These are phyloP conservation scores for Nothoprocta pentlandii DNA, from an alignment of 2,113 vertebrate genomes.

Conservation along the genomic window DNA sequence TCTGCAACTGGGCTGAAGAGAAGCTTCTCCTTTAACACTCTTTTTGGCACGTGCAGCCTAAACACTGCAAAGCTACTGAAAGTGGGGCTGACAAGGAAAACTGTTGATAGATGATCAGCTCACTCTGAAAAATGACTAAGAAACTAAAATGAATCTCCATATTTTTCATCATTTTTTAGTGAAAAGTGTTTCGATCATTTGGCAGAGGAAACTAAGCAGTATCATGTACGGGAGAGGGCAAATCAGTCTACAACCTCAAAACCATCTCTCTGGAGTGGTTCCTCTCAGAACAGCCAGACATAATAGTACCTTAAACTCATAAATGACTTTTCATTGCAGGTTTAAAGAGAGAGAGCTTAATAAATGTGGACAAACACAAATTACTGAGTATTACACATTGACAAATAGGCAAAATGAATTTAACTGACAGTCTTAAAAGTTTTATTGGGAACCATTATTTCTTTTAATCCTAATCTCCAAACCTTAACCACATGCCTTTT, in stretches of 20 bases:
- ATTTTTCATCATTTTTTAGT: neutral
- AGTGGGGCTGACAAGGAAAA: neutral
- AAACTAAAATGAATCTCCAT: neutral
- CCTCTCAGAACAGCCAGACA: neutral
- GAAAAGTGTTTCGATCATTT: neutral
- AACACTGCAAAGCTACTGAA: neutral
- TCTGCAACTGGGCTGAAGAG: neutral
- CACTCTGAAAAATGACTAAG: neutral
- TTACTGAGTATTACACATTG: neutral
- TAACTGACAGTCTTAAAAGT: neutral
- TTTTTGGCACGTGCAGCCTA: neutral
- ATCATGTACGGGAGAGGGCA: neutral
- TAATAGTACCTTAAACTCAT: neutral
- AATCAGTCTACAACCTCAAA: neutral
- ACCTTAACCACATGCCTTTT: neutral
- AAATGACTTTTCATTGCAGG: neutral
- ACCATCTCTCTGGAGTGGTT: neutral
- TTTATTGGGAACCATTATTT: constrained; percentile 6
- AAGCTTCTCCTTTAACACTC: neutral
- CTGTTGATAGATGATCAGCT: neutral
- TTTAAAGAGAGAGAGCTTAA: constrained; percentile 20
- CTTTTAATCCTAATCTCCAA: neutral
- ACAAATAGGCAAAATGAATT: neutral
- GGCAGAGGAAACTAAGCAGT: neutral
- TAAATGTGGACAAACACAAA: neutral